phyloP scores from a whole-genome alignment of 2,113 vertebrate species.

The Manacus vitellinus region DNA sequence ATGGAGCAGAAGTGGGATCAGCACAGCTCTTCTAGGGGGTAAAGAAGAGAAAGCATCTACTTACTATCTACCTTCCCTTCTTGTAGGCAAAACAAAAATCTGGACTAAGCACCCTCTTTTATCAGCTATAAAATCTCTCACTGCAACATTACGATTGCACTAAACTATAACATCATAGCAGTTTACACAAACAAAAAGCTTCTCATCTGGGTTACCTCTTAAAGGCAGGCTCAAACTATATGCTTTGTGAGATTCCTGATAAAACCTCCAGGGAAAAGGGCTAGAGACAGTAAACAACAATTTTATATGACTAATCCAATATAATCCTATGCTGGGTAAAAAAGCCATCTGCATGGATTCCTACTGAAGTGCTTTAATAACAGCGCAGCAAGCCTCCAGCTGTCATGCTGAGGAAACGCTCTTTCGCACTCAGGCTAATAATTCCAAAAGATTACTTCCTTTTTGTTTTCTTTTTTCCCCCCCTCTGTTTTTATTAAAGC shows the following conservation, averaged over 20 bases:
- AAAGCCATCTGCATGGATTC: slow-evolving; percentile 35
- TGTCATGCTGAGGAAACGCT: background rate
- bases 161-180: background rate
- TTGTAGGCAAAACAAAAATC: background rate
- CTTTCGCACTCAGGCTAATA: background rate
- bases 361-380: slow-evolving; percentile 17
- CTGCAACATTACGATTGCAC: background rate
- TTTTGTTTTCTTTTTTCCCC: accelerated
- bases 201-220: background rate
- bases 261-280: background rate
- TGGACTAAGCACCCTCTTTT: background rate
- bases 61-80: background rate
- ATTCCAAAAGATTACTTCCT: background rate
- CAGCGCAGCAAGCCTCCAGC: background rate
- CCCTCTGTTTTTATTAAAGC: background rate
- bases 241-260: background rate
- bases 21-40: background rate
- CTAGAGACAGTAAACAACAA: slow-evolving; percentile 36
- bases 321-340: slow-evolving; percentile 40
- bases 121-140: background rate
- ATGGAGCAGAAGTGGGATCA: background rate
- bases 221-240: background rate
- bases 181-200: background rate
- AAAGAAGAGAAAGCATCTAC: background rate
- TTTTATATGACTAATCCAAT: slow-evolving; percentile 54